Evolutionary conservation across 2,113 vertebrate species (phyloP).

Genomic region (Saguinus midas): DNA sequence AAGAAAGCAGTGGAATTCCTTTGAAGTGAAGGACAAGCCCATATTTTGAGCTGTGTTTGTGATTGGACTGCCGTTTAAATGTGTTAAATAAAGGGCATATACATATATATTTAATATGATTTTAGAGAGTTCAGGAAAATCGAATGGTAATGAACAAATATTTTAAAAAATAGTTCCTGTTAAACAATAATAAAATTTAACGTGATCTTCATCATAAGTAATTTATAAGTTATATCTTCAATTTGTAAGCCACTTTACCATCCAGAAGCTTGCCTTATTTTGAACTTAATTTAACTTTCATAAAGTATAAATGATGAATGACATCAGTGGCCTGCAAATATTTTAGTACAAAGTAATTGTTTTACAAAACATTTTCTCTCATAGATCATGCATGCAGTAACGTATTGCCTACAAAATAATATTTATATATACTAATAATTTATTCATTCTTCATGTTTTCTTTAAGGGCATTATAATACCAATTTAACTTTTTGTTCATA

Average conservation of each 20-base stretch:
- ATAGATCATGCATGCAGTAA: not conserved
- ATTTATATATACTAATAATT: not conserved
- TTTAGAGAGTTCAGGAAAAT: not conserved
- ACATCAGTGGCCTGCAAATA: not conserved
- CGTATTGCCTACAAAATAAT: not conserved
- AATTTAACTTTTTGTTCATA: not conserved
- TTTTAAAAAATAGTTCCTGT: not conserved
- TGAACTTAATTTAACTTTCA: not conserved
- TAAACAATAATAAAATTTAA: not conserved
- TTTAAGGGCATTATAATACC: not conserved
- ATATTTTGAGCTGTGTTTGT: not conserved
- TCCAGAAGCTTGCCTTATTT: not conserved
- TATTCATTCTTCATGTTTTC: not conserved
- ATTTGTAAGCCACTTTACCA: not conserved
- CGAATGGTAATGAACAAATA: not conserved
- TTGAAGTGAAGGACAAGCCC: not conserved
- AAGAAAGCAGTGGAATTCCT: slow-evolving; percentile 9
- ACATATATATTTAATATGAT: not conserved
- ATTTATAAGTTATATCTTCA: not conserved
- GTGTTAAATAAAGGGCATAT: not conserved
- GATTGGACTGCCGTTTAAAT: not conserved
- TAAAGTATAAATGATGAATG: not conserved
- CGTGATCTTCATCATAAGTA: not conserved
- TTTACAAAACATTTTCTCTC: not conserved
- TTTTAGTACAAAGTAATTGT: not conserved